Evolutionary conservation across 2,797 vertebrate genomes (phyloP), one percentile per base, ranked within the genome.

Genomic region (Lagodon rhomboides): DNA sequence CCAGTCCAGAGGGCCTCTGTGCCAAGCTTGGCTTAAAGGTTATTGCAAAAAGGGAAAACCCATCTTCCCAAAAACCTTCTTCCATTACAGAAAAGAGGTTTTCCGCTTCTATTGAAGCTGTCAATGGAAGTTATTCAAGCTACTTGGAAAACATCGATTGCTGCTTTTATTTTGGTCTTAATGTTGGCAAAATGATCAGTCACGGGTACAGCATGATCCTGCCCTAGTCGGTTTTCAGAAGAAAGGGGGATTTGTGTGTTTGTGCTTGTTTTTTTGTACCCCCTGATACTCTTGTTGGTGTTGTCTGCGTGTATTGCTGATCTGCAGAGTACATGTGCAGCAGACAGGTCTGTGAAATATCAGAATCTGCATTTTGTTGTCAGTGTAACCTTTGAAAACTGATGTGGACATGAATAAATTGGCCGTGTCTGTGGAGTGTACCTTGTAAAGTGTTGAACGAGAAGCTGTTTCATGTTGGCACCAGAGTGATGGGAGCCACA

Each of bases 71-170:
- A 71, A 89, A 89, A 87, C 75, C 77, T 65, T 82, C 87, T 89
- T 87, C 87, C 84, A 90, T 91, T 87, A 90, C 84, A 87, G 77
- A 89, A 75, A 77, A 82, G 65, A 90, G 75, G 79, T 87, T 92
- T 93, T 92, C 87, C 62, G 72, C 78, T 79, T 90, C 77, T 68
- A 82, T 89, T 75, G 11, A 87, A 88, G 80, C 77, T 86, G 90
- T 90, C 91, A 89, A 71, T 90, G 80, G 79, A 91, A 83, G 81
- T 87, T 84, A 89, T 91, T 89, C 83, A 89, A 92, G 82, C 73
- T 75, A 63, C 75, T 91, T 83, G 81, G 80, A 89, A 92, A 90
- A 89, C 82, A 86, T 87, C 69, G 80, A 47, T 83, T 82, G 72
- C 64, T 68, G 72, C 68, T 75, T 80, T 83, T 83, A 23, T 79